Evolutionary conservation across 1,140 invertebrate species (phyloP).

Genomic region (Polypedilum pembai): DNA sequence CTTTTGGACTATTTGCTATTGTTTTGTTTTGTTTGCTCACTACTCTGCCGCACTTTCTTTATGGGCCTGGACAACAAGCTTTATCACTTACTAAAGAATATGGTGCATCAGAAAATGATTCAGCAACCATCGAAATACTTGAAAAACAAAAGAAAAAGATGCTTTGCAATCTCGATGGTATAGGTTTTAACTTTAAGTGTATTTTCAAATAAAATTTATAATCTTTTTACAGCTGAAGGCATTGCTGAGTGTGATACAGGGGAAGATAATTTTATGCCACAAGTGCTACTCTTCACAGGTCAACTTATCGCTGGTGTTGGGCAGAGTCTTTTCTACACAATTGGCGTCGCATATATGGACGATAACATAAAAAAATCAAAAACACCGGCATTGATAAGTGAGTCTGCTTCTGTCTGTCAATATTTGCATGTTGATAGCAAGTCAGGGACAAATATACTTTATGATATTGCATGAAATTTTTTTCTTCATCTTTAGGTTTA

Average conservation of each 20-base stretch:
- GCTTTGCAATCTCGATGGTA: conserved; percentile 37
- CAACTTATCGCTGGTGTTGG: conserved; percentile 61
- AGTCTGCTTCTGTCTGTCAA: conserved; percentile 34
- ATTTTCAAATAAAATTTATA: conserved; percentile 31
- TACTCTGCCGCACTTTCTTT: conserved; percentile 64
- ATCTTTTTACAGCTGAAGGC: conserved; percentile 33
- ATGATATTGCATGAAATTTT: background rate
- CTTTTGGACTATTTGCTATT: conserved; percentile 59
- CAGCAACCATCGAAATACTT: conserved; percentile 40
- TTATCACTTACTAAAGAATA: conserved; percentile 57
- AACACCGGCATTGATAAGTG: conserved; percentile 57
- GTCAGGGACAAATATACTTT: background rate
- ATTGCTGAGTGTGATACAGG: conserved; percentile 47
- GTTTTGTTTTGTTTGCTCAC: conserved; percentile 61
- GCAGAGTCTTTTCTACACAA: conserved; percentile 56
- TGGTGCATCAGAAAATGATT: conserved; percentile 42
- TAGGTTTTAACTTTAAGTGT: conserved; percentile 28
- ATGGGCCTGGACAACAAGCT: conserved; percentile 61
- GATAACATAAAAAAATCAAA: conserved; percentile 63
- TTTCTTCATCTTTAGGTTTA: conserved; percentile 46
- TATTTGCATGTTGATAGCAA: background rate
- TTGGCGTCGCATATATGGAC: conserved; percentile 64
- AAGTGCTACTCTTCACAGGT: conserved; percentile 53
- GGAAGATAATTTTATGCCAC: conserved; percentile 53
- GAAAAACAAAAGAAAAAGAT: conserved; percentile 42